Percentiles rank a stretch among this genome's conserved stretches.
These are phyloP conservation scores for Galbula dea DNA, from an alignment of 2,113 vertebrate genomes.

Conservation along the genomic window DNA sequence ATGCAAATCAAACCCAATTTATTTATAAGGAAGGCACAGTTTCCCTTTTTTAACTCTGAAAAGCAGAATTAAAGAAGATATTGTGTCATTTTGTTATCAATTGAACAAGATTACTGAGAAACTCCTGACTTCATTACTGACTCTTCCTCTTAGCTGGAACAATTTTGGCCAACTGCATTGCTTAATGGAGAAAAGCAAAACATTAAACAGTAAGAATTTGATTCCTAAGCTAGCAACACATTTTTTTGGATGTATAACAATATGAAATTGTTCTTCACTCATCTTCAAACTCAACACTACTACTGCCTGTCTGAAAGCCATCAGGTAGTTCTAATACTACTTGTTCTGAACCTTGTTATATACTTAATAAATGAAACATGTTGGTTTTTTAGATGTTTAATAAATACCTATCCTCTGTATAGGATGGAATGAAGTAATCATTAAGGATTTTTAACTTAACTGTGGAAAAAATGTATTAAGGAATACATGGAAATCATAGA, in stretches of 20 bases:
- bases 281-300: neutral
- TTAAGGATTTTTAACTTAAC: neutral
- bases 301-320: neutral
- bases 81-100: neutral
- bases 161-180: neutral
- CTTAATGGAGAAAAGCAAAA: neutral
- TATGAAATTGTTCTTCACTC: neutral
- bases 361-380: neutral
- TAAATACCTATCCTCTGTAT: neutral
- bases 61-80: neutral
- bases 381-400: rapidly evolving
- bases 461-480: neutral
- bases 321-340: neutral
- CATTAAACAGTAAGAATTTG: neutral
- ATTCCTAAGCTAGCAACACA: neutral
- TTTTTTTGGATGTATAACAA: neutral
- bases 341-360: neutral
- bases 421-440: neutral
- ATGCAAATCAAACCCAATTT: neutral
- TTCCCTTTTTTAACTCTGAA: neutral
- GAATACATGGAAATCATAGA: neutral
- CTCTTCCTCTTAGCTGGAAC: neutral
- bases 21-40: neutral
- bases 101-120: neutral
- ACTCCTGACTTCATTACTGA: neutral